These are phyloP conservation scores for Aricia agestis DNA, from an alignment of 1,140 invertebrate species.

Conservation along the genomic window DNA sequence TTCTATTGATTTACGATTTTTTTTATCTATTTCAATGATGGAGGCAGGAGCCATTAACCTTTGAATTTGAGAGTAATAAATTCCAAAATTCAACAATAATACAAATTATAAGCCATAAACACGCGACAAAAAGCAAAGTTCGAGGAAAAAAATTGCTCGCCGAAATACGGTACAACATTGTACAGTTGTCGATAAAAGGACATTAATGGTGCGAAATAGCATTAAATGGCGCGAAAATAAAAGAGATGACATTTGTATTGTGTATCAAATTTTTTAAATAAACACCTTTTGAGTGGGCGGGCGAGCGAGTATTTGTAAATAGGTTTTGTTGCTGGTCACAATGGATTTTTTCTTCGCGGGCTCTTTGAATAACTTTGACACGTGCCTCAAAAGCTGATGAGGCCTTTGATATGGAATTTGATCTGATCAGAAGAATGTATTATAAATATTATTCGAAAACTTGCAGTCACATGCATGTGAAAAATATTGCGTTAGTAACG, in stretches of 20 bases:
- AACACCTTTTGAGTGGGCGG: slow-evolving; percentile 74
- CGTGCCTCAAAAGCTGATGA: slow-evolving; percentile 37
- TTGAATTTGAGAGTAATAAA: slow-evolving; percentile 39
- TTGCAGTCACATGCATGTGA: no score
- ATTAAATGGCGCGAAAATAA: slow-evolving; percentile 72
- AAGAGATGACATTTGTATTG: slow-evolving; percentile 64
- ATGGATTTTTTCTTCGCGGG: slow-evolving; percentile 43
- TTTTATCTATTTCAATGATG: background rate
- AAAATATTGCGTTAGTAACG: no score
- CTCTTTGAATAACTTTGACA: slow-evolving; percentile 43
- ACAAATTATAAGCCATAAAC: slow-evolving; percentile 67
- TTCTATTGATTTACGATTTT: background rate
- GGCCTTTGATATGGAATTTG: slow-evolving; percentile 26
- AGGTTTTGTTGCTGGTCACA: slow-evolving; percentile 62
- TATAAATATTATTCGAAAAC: no score
- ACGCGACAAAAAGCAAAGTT: slow-evolving; percentile 50
- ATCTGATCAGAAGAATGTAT: background rate
- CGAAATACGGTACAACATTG: slow-evolving; percentile 19
- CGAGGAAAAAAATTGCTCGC: slow-evolving; percentile 23
- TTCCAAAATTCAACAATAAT: slow-evolving; percentile 48
- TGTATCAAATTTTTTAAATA: slow-evolving; percentile 68
- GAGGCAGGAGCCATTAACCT: background rate
- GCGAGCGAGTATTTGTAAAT: slow-evolving; percentile 70
- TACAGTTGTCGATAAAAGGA: slow-evolving; percentile 22
- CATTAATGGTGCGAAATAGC: slow-evolving; percentile 60